Evolutionary conservation across 2,888 invertebrate genomes (phyloP).

Genomic region (Eupithecia centaureata): DNA sequence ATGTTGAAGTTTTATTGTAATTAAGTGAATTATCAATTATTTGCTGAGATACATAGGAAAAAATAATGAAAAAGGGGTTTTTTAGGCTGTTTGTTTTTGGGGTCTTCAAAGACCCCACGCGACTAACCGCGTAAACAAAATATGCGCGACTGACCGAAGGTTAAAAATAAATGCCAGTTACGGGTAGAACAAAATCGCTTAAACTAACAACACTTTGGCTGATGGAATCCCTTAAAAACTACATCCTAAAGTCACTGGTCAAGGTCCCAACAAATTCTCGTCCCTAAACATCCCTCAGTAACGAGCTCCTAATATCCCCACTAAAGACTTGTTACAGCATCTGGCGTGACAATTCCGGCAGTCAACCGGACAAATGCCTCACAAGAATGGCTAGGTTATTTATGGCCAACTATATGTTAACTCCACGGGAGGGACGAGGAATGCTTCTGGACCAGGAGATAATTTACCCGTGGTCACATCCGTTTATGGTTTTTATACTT

Average conservation of each 20-base stretch:
- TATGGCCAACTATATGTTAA: conserved; percentile 68
- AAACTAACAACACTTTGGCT: neutral
- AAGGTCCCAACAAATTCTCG: conserved; percentile 10
- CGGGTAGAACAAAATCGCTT: neutral
- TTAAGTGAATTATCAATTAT: too few species aligned
- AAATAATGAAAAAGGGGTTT: too few species aligned
- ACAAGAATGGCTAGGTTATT: conserved; percentile 68
- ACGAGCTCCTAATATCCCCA: conserved; percentile 33
- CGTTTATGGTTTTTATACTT: conserved; percentile 33
- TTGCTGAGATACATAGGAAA: too few species aligned
- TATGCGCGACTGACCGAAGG: too few species aligned
- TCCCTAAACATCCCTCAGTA: conserved; percentile 12
- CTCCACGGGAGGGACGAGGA: conserved; percentile 58
- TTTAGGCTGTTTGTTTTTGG: too few species aligned
- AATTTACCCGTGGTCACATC: conserved; percentile 42
- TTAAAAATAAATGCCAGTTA: neutral
- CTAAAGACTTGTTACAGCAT: conserved; percentile 42
- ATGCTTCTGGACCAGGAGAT: conserved; percentile 55
- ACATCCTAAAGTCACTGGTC: conserved; percentile 4
- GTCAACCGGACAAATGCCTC: conserved; percentile 71
- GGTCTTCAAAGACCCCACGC: too few species aligned
- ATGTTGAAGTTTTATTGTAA: too few species aligned
- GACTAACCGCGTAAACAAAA: too few species aligned
- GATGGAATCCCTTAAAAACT: neutral
- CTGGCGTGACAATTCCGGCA: conserved; percentile 47